These are phyloP conservation scores for Nannospalax galili DNA, from an alignment of 2,113 vertebrate species.

Conservation along the genomic window DNA sequence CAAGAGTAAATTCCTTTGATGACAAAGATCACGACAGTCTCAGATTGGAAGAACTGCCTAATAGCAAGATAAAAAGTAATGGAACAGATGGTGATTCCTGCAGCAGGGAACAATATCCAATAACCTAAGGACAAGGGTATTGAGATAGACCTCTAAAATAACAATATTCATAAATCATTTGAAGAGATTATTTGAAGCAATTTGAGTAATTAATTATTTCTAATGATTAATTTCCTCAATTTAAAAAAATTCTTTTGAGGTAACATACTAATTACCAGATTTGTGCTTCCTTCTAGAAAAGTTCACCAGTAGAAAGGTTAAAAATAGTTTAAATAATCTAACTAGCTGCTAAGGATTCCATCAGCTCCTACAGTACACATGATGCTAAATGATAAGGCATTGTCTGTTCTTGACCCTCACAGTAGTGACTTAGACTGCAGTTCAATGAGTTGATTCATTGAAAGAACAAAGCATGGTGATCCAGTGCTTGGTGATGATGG, in stretches of 20 bases:
- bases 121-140: no score
- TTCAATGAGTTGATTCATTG: no score
- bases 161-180: not conserved
- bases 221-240: not conserved
- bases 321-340: no score
- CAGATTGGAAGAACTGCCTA: not conserved
- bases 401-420: no score
- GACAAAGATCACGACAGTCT: no score
- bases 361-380: no score
- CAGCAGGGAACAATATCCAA: not conserved
- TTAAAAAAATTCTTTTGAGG: not conserved
- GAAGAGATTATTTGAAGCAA: not conserved
- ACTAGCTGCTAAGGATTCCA: no score
- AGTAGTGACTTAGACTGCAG: no score
- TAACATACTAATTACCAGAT: not conserved
- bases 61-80: not conserved
- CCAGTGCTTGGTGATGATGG: no score
- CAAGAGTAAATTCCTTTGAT: not conserved
- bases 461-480: no score
- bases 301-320: no score
- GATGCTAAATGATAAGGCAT: no score
- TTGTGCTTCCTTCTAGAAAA: not conserved
- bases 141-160: not conserved
- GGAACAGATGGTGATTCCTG: not conserved
- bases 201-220: slow-evolving; percentile 4